These are phyloP conservation scores for Ceratina australensis DNA, from an alignment of 1,140 invertebrate species.

Conservation along the genomic window DNA sequence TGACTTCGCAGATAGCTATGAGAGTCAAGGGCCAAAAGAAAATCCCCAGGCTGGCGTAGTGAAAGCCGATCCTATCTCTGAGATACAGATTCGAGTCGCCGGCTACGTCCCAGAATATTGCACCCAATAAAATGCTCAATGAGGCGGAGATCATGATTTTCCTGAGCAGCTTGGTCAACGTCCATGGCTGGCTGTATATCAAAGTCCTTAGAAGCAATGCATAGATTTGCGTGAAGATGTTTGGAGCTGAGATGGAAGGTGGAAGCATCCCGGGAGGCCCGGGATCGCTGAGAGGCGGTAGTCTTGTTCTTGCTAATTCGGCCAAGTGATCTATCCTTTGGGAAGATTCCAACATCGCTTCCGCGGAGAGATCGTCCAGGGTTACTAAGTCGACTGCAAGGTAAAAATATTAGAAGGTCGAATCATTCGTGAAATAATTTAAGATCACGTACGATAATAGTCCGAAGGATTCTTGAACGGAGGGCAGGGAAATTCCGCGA, in stretches of 20 bases:
- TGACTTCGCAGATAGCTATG: slow-evolving; percentile 84
- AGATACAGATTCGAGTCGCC: slow-evolving; percentile 85
- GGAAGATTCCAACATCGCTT: slow-evolving; percentile 96
- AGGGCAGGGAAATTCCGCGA: slow-evolving; percentile 96
- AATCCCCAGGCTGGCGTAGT: slow-evolving; percentile 90
- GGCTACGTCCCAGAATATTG: slow-evolving; percentile 93
- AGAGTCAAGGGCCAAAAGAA: slow-evolving; percentile 88
- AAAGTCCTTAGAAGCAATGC: slow-evolving; percentile 84
- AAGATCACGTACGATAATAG: slow-evolving; percentile 91
- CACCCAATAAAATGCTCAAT: slow-evolving; percentile 91
- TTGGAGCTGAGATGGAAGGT: slow-evolving; percentile 82
- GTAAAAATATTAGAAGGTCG: not conserved
- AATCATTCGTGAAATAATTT: not conserved
- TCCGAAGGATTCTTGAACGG: slow-evolving; percentile 97
- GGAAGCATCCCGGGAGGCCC: slow-evolving; percentile 88
- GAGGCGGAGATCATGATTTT: slow-evolving; percentile 88
- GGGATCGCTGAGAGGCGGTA: slow-evolving; percentile 85
- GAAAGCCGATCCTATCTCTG: slow-evolving; percentile 90
- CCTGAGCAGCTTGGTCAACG: slow-evolving; percentile 87
- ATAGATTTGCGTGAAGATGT: slow-evolving; percentile 83
- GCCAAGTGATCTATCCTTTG: slow-evolving; percentile 94
- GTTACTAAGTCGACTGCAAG: slow-evolving; percentile 94
- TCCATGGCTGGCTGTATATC: slow-evolving; percentile 93
- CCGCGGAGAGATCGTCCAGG: slow-evolving; percentile 93
- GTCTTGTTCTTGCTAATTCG: slow-evolving; percentile 85